Conservation (phyloP, 1,140 invertebrate genomes). For the Sycobia sp. region DNA sequence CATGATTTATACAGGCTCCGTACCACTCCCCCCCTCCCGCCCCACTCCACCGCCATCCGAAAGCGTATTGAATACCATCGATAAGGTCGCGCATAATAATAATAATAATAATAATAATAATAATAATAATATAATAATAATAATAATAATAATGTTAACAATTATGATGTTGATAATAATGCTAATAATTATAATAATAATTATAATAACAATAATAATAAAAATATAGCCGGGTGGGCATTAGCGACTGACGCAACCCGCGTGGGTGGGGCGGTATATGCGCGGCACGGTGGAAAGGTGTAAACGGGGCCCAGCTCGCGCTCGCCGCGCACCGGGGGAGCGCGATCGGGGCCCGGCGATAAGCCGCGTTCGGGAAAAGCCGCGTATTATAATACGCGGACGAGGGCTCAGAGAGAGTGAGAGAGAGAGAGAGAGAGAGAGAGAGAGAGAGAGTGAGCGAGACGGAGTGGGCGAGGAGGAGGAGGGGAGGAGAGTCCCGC, state of each 20-base stretch:
- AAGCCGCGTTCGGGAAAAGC: slow-evolving; percentile 5
- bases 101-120: too few relatives aligned
- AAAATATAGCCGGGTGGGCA: background rate
- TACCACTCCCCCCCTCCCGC: background rate
- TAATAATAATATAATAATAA: too few relatives aligned
- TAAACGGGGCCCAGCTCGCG: slow-evolving; percentile 1
- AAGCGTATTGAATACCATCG: slow-evolving; percentile 29
- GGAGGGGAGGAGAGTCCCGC: background rate
- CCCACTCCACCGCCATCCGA: background rate
- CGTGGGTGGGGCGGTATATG: slow-evolving; percentile 32
- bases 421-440: too few relatives aligned
- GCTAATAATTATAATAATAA: too few relatives aligned
- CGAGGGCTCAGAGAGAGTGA: too few relatives aligned
- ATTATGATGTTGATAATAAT: too few relatives aligned
- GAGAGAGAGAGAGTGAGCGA: too few relatives aligned
- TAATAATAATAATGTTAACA: too few relatives aligned
- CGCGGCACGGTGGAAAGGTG: slow-evolving; percentile 10
- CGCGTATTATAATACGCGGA: too few relatives aligned
- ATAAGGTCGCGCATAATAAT: slow-evolving; percentile 27
- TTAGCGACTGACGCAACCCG: slow-evolving; percentile 19
- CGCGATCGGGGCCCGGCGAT: slow-evolving; percentile 19
- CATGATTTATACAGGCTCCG: too few relatives aligned
- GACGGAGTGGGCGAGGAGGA: too few relatives aligned
- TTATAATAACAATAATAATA: too few relatives aligned
- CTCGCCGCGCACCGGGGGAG: slow-evolving; percentile 1